Percentiles rank a stretch among this genome's conserved stretches.
These are phyloP conservation scores for Poeciliopsis retropinna DNA, from an alignment of 2,113 vertebrate species.

Conservation along the genomic window DNA sequence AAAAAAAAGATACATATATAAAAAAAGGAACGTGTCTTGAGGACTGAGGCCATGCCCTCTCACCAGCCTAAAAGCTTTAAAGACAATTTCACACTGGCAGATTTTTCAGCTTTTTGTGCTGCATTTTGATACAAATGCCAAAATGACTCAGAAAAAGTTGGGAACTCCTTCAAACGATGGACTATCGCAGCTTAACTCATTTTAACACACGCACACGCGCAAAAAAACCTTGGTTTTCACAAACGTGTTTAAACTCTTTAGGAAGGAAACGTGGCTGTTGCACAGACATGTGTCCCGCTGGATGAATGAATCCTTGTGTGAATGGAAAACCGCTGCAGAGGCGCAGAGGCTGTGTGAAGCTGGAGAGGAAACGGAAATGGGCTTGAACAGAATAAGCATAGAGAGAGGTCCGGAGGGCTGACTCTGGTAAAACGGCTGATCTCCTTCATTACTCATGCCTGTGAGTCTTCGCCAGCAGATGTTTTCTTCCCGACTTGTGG, in stretches of 20 bases:
- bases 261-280: slow-evolving; percentile 34
- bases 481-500: slow-evolving; percentile 48
- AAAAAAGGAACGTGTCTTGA: not conserved
- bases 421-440: slow-evolving; percentile 39
- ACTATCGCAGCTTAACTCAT: not conserved
- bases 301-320: slow-evolving; percentile 62
- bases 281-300: slow-evolving; percentile 11
- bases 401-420: slow-evolving; percentile 41
- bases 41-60: not conserved
- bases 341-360: slow-evolving; percentile 30
- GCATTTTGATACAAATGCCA: not conserved
- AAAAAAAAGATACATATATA: too few species aligned
- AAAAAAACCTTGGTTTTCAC: not conserved
- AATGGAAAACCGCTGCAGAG: slow-evolving; percentile 46
- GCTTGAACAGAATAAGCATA: slow-evolving; percentile 42
- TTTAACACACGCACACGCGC: not conserved
- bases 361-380: slow-evolving; percentile 57
- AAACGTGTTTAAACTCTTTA: slow-evolving; percentile 4
- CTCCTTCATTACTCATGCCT: slow-evolving; percentile 40
- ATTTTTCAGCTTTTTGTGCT: not conserved
- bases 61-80: not conserved
- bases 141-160: not conserved
- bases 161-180: not conserved
- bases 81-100: not conserved
- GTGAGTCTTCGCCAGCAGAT: slow-evolving; percentile 48